Evolutionary conservation across 1,140 invertebrate species (phyloP), one percentile per base, ranked within the genome.

Genomic region (Scaptomyza graminum): DNA sequence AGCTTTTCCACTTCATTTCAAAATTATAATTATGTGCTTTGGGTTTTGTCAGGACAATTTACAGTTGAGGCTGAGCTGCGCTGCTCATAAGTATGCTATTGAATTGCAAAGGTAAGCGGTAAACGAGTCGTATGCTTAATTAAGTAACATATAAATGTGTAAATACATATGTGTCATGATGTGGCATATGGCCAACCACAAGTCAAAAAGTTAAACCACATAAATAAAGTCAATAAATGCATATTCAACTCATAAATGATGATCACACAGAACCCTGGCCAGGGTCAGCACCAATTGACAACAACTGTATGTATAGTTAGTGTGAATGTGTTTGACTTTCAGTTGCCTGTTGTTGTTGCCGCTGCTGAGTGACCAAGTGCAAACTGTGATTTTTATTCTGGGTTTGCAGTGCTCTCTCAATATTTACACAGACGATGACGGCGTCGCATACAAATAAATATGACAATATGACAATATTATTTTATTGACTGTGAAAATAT

Each of bases 381-480:
- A 75, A 64, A 70, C 65, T 31, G 51, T 55, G 81, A 85, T 87
- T 87, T 87, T 85, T 81, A 81, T 74, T 77, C 77, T 84, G 52
- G 74, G 6, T 34, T 76, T 64, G 34, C 81, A 81, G 68, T 87
- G 69, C 70, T 63, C 74, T 78, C 77, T 66, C 83, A 85, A 85
- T 85, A 85, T 85, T 85, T 73, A 69, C 65, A 72, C 78, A 85
- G 70, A 76, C 74, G 65, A 54, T 64, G 71, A 74, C 55, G 74
- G 52, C 66, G 49, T 52, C 43, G 61, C 66, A 39, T 56, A 60
- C 39, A 61, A 60, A 72, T 81, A 85, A 75, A 88, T 87, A 87
- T 87, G 84, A 87, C 83, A 75, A 88, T 87, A 87, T 87, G 84
- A 87, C 83, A 87, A 88, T 87, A 87, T 87, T 87, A 88, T 87